These are phyloP conservation scores for Xyliphius kryptos DNA, from an alignment of 2,113 vertebrate species.

Conservation along the genomic window DNA sequence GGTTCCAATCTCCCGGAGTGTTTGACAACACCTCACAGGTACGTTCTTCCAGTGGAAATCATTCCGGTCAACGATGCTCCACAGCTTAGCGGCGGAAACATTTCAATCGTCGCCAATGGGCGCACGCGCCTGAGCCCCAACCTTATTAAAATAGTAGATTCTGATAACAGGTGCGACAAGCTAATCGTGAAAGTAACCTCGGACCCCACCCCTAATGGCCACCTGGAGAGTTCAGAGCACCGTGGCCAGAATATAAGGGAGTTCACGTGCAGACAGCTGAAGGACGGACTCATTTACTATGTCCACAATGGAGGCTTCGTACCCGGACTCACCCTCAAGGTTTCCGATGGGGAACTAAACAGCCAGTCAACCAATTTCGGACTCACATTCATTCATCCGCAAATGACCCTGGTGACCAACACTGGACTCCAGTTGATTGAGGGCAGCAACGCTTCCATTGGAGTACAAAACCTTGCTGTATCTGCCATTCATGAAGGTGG, in stretches of 20 bases:
- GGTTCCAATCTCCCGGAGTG: slow-evolving; percentile 77
- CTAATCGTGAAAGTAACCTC: slow-evolving; percentile 71
- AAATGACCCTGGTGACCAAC: slow-evolving; percentile 70
- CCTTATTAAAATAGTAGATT: slow-evolving; percentile 73
- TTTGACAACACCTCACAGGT: slow-evolving; percentile 67
- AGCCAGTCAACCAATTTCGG: slow-evolving; percentile 66
- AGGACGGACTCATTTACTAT: slow-evolving; percentile 74
- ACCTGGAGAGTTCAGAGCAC: slow-evolving; percentile 68
- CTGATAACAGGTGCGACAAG: slow-evolving; percentile 75
- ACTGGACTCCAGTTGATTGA: slow-evolving; percentile 72
- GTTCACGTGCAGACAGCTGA: slow-evolving; percentile 87
- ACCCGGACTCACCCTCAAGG: slow-evolving; percentile 65
- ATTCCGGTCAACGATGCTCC: slow-evolving; percentile 73
- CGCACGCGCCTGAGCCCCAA: slow-evolving; percentile 71
- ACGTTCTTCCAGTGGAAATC: slow-evolving; percentile 74
- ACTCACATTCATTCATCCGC: slow-evolving; percentile 68
- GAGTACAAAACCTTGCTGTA: slow-evolving; percentile 70
- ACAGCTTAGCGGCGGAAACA: slow-evolving; percentile 67
- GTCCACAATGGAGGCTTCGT: slow-evolving; percentile 70
- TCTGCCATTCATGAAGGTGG: slow-evolving; percentile 71
- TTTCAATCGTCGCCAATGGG: slow-evolving; percentile 75
- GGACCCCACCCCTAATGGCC: slow-evolving; percentile 54
- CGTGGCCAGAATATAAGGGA: slow-evolving; percentile 68
- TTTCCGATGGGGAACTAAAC: slow-evolving; percentile 70
- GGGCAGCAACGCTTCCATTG: slow-evolving; percentile 62